Conservation (phyloP, 2,113 vertebrate genomes). For the Panthera tigris region DNA sequence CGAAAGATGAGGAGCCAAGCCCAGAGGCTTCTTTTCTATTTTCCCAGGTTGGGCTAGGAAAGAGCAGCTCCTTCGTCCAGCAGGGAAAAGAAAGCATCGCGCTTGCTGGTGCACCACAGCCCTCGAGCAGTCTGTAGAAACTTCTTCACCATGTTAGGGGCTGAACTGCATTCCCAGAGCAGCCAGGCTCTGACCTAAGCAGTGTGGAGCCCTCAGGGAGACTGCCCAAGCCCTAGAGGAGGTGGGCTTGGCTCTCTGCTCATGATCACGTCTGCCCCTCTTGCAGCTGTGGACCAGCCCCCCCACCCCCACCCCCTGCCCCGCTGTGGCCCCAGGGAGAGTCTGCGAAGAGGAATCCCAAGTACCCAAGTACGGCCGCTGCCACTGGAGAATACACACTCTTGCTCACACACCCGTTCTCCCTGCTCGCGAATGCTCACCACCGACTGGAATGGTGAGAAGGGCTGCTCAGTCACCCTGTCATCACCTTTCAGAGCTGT, state of each 20-base stretch:
- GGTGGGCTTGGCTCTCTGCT: background rate
- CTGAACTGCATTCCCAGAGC: background rate
- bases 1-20: background rate
- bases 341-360: background rate
- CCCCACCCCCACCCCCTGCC: too few species aligned
- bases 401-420: background rate
- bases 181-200: background rate
- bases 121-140: background rate
- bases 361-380: background rate
- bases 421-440: background rate
- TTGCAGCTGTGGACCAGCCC: background rate
- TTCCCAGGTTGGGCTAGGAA: background rate
- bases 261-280: background rate
- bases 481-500: constrained; percentile 63
- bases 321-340: background rate
- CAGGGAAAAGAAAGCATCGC: background rate
- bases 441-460: background rate
- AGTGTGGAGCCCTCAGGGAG: background rate
- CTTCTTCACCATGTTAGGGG: background rate
- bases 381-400: background rate
- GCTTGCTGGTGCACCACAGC: background rate
- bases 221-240: background rate
- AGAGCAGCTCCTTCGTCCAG: background rate
- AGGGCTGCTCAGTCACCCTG: constrained; percentile 50
- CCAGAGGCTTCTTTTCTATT: constrained; percentile 44